Conservation (phyloP, 2,113 vertebrate species). For the Pelmatolapia mariae region DNA sequence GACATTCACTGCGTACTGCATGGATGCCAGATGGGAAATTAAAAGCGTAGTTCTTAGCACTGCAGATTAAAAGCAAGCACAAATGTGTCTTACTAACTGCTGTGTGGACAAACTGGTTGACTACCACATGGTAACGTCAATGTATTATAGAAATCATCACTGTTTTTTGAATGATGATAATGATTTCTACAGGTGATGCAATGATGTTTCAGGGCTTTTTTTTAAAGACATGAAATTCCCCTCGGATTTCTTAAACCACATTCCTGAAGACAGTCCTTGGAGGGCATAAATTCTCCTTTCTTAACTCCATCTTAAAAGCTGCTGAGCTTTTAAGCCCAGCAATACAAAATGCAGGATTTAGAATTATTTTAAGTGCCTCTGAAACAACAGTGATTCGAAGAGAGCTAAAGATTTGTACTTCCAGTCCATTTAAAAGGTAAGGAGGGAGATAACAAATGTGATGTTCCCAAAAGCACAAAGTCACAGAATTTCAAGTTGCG, state of each 20-base stretch:
- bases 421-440: slow-evolving; percentile 31
- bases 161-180: background rate
- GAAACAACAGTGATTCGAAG: background rate
- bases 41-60: background rate
- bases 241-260: background rate
- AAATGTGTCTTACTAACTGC: background rate
- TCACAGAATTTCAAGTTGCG: slow-evolving; percentile 20
- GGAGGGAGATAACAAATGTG: background rate
- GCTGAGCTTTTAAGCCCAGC: background rate
- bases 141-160: background rate
- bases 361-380: background rate
- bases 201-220: background rate
- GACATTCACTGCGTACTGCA: slow-evolving; percentile 6
- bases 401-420: slow-evolving; percentile 5
- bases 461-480: slow-evolving; percentile 30
- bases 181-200: background rate
- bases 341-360: background rate
- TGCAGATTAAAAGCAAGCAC: slow-evolving; percentile 1
- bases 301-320: background rate
- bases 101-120: background rate
- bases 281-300: background rate
- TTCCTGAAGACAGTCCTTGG: background rate
- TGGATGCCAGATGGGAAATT: slow-evolving; percentile 15
- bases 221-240: background rate
- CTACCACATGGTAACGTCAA: background rate